phyloP scores from a whole-genome alignment of 2,888 invertebrate species.

The Cabera pusaria region DNA sequence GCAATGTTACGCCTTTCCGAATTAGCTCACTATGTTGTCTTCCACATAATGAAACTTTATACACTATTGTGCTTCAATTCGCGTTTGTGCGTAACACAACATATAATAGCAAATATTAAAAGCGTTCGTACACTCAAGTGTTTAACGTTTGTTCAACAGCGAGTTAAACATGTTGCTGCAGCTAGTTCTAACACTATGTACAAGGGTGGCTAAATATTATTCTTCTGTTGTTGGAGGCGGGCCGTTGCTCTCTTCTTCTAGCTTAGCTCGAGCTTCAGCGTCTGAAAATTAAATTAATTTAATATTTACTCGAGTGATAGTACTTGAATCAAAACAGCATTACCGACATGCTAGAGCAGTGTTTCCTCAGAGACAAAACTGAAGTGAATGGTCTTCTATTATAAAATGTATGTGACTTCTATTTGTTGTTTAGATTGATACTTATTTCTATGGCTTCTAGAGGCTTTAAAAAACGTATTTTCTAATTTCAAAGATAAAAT shows the following conservation, averaged over 20 bases:
- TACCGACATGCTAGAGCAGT: too few species aligned
- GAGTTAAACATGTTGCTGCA: slow-evolving; percentile 71
- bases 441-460: too few species aligned
- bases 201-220: slow-evolving; percentile 81
- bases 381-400: too few species aligned
- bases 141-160: slow-evolving; percentile 65
- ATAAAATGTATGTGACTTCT: too few species aligned
- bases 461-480: too few species aligned
- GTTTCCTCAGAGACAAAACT: too few species aligned
- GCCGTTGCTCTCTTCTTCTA: slow-evolving; percentile 64
- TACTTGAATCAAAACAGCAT: too few species aligned
- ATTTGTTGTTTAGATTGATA: too few species aligned
- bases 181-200: slow-evolving; percentile 75
- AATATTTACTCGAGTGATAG: too few species aligned
- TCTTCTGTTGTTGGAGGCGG: slow-evolving; percentile 66
- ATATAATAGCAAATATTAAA: slow-evolving; percentile 39
- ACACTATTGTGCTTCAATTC: slow-evolving; percentile 60
- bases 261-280: slow-evolving; percentile 81
- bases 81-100: slow-evolving; percentile 63
- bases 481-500: too few species aligned
- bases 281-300: slow-evolving; percentile 64
- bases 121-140: slow-evolving; percentile 45
- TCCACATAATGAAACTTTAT: slow-evolving; percentile 67
- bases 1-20: slow-evolving; percentile 41
- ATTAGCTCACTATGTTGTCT: slow-evolving; percentile 79